These are phyloP conservation scores for Hippocampus abdominalis DNA, from an alignment of 2,113 vertebrate genomes.

Conservation along the genomic window DNA sequence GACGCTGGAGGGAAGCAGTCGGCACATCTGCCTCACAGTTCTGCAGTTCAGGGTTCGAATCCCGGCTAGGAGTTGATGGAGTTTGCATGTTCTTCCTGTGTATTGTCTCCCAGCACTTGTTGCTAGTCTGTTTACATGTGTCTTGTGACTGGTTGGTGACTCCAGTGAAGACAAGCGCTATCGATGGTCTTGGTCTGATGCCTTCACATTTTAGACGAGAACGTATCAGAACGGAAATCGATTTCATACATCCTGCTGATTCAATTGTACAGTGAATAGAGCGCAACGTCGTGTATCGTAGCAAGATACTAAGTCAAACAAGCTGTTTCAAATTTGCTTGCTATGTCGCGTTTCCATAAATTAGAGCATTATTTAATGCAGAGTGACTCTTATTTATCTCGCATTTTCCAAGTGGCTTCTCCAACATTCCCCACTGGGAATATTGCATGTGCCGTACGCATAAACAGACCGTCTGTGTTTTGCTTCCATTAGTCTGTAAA, in stretches of 20 bases:
- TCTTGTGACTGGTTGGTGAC: too few relatives aligned
- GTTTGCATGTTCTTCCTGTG: too few relatives aligned
- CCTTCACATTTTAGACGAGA: too few relatives aligned
- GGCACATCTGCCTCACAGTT: background rate
- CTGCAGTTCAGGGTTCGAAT: background rate
- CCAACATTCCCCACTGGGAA: background rate
- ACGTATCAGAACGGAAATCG: too few relatives aligned
- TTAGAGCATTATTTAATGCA: background rate
- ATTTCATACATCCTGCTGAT: too few relatives aligned
- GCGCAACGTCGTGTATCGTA: background rate
- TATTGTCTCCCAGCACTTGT: too few relatives aligned
- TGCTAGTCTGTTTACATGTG: too few relatives aligned
- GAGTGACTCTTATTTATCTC: slow-evolving; percentile 1
- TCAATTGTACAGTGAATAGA: background rate
- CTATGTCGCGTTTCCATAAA: background rate
- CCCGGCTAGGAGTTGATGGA: too few relatives aligned
- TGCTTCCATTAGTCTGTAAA: slow-evolving; percentile 17
- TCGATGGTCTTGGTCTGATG: too few relatives aligned
- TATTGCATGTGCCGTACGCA: background rate
- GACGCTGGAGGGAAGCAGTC: background rate
- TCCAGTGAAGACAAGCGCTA: too few relatives aligned
- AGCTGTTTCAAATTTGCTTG: background rate
- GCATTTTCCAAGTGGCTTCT: slow-evolving; percentile 2
- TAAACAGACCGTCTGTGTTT: slow-evolving; percentile 9
- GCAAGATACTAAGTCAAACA: background rate